Conservation (phyloP, 2,888 invertebrate genomes). For the Halictus quadricinctus region DNA sequence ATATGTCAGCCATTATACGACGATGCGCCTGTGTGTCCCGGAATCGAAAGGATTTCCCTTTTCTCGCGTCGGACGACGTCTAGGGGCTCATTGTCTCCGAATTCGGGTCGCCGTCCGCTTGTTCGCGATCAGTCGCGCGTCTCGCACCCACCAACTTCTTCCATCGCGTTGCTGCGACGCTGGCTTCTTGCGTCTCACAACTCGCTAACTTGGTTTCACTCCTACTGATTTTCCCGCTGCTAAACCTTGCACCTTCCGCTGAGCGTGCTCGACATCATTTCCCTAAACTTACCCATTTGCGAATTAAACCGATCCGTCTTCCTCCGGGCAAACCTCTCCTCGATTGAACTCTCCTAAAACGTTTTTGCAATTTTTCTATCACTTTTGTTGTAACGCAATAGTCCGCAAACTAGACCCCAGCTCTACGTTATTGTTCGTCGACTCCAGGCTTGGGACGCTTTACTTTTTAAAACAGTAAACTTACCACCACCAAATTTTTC, state of each 20-base stretch:
- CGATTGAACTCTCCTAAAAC: too few relatives aligned
- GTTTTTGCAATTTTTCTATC: too few relatives aligned
- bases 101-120: slow-evolving; percentile 65
- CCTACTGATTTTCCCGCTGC: neutral
- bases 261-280: neutral
- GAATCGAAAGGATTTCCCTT: slow-evolving; percentile 66
- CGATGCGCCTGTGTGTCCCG: slow-evolving; percentile 42
- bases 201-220: neutral
- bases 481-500: too few relatives aligned
- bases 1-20: slow-evolving; percentile 65
- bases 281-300: neutral
- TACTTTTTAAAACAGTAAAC: too few relatives aligned
- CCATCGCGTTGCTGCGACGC: neutral
- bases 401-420: too few relatives aligned
- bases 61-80: slow-evolving; percentile 52
- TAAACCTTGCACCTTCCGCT: neutral
- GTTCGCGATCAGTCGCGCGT: neutral
- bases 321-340: neutral
- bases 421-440: too few relatives aligned
- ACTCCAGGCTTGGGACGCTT: too few relatives aligned
- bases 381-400: too few relatives aligned
- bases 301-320: too few relatives aligned
- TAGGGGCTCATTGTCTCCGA: slow-evolving; percentile 65
- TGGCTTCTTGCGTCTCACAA: neutral
- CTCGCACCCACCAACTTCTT: slow-evolving; percentile 14